These are phyloP conservation scores for Cheiracanthium punctorium DNA, from an alignment of 2,888 invertebrate species.

Conservation along the genomic window DNA sequence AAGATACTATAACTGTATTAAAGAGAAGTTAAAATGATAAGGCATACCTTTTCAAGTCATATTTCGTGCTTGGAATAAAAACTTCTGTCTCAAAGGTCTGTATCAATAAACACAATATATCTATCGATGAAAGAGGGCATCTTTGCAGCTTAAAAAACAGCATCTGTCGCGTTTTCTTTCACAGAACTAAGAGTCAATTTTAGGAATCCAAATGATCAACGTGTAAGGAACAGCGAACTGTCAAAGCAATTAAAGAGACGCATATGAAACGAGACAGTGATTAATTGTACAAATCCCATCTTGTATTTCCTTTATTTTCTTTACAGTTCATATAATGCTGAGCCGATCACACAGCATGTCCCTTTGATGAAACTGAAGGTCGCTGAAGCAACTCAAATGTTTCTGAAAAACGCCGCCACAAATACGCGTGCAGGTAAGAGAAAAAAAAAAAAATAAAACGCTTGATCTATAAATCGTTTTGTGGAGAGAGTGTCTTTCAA, in stretches of 20 bases:
- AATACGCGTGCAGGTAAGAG: no score
- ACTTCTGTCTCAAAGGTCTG: no score
- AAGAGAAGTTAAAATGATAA: no score
- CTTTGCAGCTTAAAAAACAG: no score
- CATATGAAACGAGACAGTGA: not conserved
- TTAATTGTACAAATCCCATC: not conserved
- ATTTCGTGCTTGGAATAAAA: no score
- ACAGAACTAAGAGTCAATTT: no score
- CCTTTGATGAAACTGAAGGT: slow-evolving; percentile 5
- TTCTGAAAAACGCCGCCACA: not conserved
- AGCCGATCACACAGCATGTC: not conserved
- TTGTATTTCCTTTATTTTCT: not conserved
- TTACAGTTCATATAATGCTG: not conserved
- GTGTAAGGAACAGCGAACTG: not conserved
- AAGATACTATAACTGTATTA: no score
- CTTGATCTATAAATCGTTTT: slow-evolving; percentile 4
- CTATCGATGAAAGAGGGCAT: not conserved
- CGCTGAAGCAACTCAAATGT: not conserved
- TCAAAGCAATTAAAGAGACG: not conserved
- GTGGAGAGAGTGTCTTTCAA: not conserved
- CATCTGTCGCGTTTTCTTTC: no score
- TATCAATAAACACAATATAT: no score
- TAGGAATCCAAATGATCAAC: no score
- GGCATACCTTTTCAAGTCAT: no score
- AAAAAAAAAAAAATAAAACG: not conserved